Evolutionary conservation across 1,140 invertebrate genomes (phyloP).

Genomic region (Papilio polytes): DNA sequence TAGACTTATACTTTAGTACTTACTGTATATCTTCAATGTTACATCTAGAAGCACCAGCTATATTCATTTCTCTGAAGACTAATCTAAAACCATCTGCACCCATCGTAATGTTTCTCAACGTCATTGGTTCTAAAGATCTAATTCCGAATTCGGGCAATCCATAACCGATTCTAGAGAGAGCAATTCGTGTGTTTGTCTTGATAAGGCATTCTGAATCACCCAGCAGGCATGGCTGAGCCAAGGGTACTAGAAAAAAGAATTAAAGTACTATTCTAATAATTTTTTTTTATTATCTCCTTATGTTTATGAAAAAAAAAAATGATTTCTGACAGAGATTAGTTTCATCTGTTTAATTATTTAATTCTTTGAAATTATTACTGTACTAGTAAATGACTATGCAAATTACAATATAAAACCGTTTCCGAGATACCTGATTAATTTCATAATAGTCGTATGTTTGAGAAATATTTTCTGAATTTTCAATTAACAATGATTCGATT

Average conservation of each 20-base stretch:
- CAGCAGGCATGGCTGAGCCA: background rate
- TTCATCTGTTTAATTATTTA: too few species aligned
- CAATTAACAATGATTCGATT: background rate
- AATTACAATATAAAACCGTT: background rate
- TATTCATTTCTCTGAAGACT: background rate
- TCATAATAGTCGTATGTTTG: background rate
- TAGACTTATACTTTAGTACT: background rate
- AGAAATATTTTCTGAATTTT: background rate
- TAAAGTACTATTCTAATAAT: too few species aligned
- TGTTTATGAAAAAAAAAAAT: background rate
- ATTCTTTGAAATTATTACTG: background rate
- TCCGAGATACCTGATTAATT: background rate
- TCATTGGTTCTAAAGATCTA: conserved; percentile 11
- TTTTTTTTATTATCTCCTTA: background rate
- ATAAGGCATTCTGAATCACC: conserved; percentile 2
- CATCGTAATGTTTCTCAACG: conserved; percentile 17
- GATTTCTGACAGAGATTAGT: too few species aligned
- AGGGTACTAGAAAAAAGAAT: conserved; percentile 5
- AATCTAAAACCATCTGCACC: conserved; percentile 12
- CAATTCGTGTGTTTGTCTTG: background rate
- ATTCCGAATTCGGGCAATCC: conserved; percentile 28
- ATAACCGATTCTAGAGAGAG: background rate
- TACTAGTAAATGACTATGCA: background rate
- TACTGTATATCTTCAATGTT: conserved; percentile 5
- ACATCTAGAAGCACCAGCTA: conserved; percentile 4